A percentile compares a stretch with the other conserved stretches of the same genome.
These are phyloP conservation scores for Chaunax sp. DNA, from an alignment of 2,797 vertebrate species.

Conservation along the genomic window DNA sequence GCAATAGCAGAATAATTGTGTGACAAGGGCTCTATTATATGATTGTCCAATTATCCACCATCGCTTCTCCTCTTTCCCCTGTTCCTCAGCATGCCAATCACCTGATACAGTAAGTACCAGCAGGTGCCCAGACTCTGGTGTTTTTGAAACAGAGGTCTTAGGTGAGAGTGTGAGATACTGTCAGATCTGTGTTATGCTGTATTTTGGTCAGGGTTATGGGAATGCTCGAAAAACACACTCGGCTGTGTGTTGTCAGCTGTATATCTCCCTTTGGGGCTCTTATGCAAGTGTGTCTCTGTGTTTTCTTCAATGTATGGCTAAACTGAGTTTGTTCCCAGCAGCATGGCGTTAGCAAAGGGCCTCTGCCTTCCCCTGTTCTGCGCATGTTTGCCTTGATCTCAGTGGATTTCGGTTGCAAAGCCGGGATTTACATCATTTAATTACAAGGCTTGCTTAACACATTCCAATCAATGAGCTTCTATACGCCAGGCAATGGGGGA, in stretches of 20 bases:
- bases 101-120: constrained; percentile 39
- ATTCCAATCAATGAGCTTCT: constrained; percentile 59
- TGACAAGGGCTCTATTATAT: too few species aligned
- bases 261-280: constrained; percentile 62
- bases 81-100: too few species aligned
- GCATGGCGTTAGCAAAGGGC: constrained; percentile 40
- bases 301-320: constrained; percentile 51
- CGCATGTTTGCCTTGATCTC: constrained; percentile 49
- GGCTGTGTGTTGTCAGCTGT: constrained; percentile 45
- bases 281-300: constrained; percentile 44
- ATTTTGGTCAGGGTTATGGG: constrained; percentile 21
- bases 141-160: constrained; percentile 56
- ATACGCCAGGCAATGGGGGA: constrained; percentile 39
- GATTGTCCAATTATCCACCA: too few species aligned
- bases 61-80: too few species aligned
- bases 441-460: constrained; percentile 71
- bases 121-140: constrained; percentile 26
- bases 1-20: too few species aligned
- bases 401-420: constrained; percentile 60
- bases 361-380: constrained; percentile 45
- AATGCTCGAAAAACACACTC: constrained; percentile 40
- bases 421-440: constrained; percentile 68
- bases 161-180: constrained; percentile 37
- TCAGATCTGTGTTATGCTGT: constrained; percentile 33
- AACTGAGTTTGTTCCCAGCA: constrained; percentile 59